A percentile compares a stretch with the other conserved stretches of the same genome.
Evolutionary conservation across 1,140 invertebrate genomes (phyloP).

Genomic region (Diplogasteroides magnus): DNA sequence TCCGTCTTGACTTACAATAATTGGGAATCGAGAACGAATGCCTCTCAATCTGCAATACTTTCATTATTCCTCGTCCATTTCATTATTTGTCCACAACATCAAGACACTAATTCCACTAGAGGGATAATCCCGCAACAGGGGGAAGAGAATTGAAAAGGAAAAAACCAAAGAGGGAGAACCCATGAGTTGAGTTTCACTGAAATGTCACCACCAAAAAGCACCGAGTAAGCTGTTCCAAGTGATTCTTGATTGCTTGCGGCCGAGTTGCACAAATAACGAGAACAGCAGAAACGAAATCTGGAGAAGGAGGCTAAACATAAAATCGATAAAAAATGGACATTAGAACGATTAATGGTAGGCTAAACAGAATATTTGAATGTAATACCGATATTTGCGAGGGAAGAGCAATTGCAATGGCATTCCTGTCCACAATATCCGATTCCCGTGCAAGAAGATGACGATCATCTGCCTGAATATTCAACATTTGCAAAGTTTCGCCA

Average conservation of each 20-base stretch:
- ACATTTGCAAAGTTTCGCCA: too few relatives aligned
- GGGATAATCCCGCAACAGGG: too few relatives aligned
- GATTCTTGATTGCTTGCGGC: conserved; percentile 55
- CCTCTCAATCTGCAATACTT: conserved; percentile 55
- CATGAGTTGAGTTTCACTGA: conserved; percentile 5
- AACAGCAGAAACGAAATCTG: conserved; percentile 37
- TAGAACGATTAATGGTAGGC: too few relatives aligned
- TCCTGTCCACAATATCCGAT: background rate
- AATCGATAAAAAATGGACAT: too few relatives aligned
- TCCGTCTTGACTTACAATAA: conserved; percentile 60
- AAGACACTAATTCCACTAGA: too few relatives aligned
- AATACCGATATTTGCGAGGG: too few relatives aligned
- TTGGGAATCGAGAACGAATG: conserved; percentile 56
- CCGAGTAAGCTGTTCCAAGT: conserved; percentile 57
- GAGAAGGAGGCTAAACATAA: too few relatives aligned
- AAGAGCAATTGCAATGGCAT: background rate
- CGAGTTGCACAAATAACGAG: conserved; percentile 58
- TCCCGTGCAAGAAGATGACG: background rate
- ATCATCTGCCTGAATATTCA: background rate
- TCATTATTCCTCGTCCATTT: too few relatives aligned
- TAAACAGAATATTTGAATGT: too few relatives aligned
- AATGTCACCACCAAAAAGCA: conserved; percentile 26
- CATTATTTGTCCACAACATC: too few relatives aligned
- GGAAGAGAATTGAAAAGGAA: too few relatives aligned
- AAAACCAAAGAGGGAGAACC: too few relatives aligned